A percentile compares a stretch with the other conserved stretches of the same genome.
These are phyloP conservation scores for Drosophila auraria DNA, from an alignment of 1,140 invertebrate species.

Conservation along the genomic window DNA sequence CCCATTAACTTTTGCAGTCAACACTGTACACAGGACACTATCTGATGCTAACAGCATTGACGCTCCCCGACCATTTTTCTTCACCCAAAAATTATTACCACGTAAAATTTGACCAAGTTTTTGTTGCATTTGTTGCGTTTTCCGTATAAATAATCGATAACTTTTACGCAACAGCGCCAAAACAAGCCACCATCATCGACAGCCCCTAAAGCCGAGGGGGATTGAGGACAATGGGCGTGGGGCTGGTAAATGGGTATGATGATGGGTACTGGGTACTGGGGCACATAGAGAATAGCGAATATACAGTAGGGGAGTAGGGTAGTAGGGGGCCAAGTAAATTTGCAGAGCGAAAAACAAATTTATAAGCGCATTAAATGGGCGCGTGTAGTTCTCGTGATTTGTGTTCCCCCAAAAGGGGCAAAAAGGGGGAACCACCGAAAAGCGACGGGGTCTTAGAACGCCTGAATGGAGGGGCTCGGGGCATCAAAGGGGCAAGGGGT, in stretches of 20 bases:
- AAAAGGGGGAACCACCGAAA: constrained; percentile 7
- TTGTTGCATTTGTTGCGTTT: constrained; percentile 71
- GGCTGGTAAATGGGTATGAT: constrained; percentile 1
- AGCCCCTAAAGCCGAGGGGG: constrained; percentile 9
- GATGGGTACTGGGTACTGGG: background rate
- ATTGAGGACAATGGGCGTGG: constrained; percentile 23
- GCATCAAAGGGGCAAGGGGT: constrained; percentile 2
- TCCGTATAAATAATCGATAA: constrained; percentile 77
- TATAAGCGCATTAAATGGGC: constrained; percentile 79
- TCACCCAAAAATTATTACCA: constrained; percentile 45
- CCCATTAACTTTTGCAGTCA: constrained; percentile 21
- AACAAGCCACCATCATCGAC: constrained; percentile 58
- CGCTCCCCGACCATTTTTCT: constrained; percentile 4
- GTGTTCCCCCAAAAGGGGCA: constrained; percentile 25
- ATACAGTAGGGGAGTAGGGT: constrained; percentile 1
- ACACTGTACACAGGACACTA: constrained; percentile 48
- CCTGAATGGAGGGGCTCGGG: background rate
- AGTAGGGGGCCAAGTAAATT: constrained; percentile 60
- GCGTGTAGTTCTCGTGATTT: constrained; percentile 77
- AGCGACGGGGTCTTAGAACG: constrained; percentile 8
- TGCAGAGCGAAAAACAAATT: constrained; percentile 75
- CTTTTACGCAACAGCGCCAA: constrained; percentile 67
- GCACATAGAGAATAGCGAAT: background rate
- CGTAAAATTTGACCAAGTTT: constrained; percentile 52
- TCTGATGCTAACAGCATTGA: constrained; percentile 33